Conservation (phyloP, 2,113 vertebrate genomes). For the Propithecus coquereli region DNA sequence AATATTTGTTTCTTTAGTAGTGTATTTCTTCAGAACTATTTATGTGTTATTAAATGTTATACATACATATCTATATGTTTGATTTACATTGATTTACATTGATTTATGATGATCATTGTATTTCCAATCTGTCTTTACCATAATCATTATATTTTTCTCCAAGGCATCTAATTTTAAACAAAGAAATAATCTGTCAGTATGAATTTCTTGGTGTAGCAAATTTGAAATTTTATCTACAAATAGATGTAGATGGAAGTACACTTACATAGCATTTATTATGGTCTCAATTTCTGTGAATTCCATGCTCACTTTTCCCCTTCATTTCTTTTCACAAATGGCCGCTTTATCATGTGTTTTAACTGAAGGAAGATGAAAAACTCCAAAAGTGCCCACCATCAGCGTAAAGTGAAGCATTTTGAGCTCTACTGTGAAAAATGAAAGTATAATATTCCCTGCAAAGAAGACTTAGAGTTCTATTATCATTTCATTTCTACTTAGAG, state of each 20-base stretch:
- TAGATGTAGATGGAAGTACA: not conserved
- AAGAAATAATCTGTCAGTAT: not conserved
- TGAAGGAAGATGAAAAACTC: not conserved
- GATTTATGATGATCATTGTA: not conserved
- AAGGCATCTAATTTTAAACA: not conserved
- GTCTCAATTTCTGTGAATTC: slow-evolving; percentile 24
- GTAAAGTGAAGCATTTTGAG: slow-evolving; percentile 30
- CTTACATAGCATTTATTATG: not conserved
- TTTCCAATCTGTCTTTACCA: not conserved
- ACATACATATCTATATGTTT: not conserved
- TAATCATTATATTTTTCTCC: not conserved
- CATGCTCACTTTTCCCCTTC: slow-evolving; percentile 22
- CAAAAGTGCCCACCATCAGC: slow-evolving; percentile 11
- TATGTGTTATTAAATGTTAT: not conserved
- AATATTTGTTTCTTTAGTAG: not conserved
- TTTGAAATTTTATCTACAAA: slow-evolving; percentile 13
- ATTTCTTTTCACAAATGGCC: slow-evolving; percentile 41
- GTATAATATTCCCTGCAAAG: not conserved
- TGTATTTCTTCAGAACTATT: not conserved
- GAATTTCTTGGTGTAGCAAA: not conserved
- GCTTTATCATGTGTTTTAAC: not conserved
- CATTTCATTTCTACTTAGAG: slow-evolving; percentile 32
- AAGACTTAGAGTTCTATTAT: not conserved
- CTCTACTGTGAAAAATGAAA: slow-evolving; percentile 42
- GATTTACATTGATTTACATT: not conserved